Percentiles rank a stretch among this genome's conserved stretches.
phyloP scores from a whole-genome alignment of 2,888 invertebrate species.

The Cryptocephalus primarius region DNA sequence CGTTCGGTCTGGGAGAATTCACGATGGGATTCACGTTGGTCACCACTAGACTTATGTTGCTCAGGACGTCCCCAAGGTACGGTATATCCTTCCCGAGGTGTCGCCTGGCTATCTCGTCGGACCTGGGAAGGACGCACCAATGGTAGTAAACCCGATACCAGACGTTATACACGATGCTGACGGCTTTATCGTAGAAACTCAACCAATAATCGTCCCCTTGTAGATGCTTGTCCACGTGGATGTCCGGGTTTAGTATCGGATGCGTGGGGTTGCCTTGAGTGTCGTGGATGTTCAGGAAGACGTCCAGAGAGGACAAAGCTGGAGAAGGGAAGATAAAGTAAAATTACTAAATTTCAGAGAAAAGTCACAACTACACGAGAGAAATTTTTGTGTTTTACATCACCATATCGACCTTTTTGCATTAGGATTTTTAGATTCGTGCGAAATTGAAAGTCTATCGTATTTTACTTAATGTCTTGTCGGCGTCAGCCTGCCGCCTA shows the following conservation, averaged over 20 bases:
- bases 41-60: slow-evolving; percentile 14
- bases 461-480: no score
- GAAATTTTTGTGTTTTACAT: no score
- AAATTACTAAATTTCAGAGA: no score
- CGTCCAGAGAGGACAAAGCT: not conserved
- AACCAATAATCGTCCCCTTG: no score
- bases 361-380: no score
- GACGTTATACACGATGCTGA: not conserved
- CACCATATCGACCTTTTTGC: no score
- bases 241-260: not conserved
- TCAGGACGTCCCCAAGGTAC: slow-evolving; percentile 15
- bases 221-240: not conserved
- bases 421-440: no score
- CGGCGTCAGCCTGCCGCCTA: no score
- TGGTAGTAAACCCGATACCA: not conserved
- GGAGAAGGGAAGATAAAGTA: not conserved
- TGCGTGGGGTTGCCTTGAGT: not conserved
- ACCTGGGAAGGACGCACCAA: slow-evolving; percentile 4
- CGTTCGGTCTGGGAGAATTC: slow-evolving; percentile 8
- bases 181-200: not conserved
- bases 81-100: slow-evolving; percentile 12
- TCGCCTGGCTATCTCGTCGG: slow-evolving; percentile 12
- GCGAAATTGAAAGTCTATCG: no score
- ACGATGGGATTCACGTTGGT: slow-evolving; percentile 16
- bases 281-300: not conserved